These are phyloP conservation scores for Drosophila recens DNA, from an alignment of 2,888 invertebrate species.

Conservation along the genomic window DNA sequence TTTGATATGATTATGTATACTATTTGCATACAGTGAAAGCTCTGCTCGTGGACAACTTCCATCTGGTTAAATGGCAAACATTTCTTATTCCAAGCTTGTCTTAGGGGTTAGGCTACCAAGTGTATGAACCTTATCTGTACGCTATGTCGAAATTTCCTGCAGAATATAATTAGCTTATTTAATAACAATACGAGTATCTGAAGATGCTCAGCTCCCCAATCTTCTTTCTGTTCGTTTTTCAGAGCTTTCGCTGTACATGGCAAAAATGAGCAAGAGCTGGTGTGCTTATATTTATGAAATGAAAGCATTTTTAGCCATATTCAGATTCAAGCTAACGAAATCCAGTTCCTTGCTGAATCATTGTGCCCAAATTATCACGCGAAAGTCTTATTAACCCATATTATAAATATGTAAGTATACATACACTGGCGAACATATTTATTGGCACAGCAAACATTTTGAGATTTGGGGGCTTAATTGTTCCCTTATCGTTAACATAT, in stretches of 20 bases:
- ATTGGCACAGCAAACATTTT: too few species aligned
- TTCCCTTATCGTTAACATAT: too few species aligned
- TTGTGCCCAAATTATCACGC: conserved; percentile 32
- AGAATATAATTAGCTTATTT: not conserved
- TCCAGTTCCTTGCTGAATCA: conserved; percentile 29
- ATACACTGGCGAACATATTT: too few species aligned
- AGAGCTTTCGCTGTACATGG: not conserved
- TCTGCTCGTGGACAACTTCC: not conserved
- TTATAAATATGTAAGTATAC: conserved; percentile 28
- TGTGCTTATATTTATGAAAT: conserved; percentile 23
- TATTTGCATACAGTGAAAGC: conserved; percentile 15
- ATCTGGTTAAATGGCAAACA: not conserved
- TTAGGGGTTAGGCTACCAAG: not conserved
- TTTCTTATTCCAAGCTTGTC: not conserved
- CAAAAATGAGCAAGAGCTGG: not conserved
- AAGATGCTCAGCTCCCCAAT: not conserved
- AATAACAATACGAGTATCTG: not conserved
- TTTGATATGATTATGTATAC: conserved; percentile 9
- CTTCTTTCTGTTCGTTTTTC: too few species aligned
- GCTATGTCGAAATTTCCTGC: not conserved
- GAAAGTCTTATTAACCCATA: conserved; percentile 70
- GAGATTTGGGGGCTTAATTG: too few species aligned
- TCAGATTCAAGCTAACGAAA: conserved; percentile 7
- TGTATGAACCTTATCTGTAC: not conserved
- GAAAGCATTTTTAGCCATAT: conserved; percentile 24